Percentiles rank a stretch among this genome's conserved stretches.
phyloP scores from a whole-genome alignment of 2,888 invertebrate species.

The Noctua janthe region DNA sequence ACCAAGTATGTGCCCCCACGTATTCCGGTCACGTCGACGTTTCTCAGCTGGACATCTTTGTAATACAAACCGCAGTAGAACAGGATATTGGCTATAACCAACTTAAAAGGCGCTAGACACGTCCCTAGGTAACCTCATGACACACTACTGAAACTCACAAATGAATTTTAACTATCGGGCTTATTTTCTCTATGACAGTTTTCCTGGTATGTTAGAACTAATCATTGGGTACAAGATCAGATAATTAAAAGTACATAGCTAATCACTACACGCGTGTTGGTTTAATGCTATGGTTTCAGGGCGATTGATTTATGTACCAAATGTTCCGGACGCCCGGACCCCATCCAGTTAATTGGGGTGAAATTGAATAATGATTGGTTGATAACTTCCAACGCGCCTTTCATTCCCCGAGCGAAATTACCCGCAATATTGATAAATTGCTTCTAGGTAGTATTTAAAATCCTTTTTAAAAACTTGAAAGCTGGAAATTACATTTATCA shows the following conservation, averaged over 20 bases:
- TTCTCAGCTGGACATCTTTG: conserved; percentile 81
- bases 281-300: conserved; percentile 66
- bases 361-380: conserved; percentile 79
- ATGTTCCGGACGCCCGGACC: conserved; percentile 64
- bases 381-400: conserved; percentile 72
- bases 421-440: conserved; percentile 67
- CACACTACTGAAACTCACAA: conserved; percentile 67
- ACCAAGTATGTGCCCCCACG: conserved; percentile 55
- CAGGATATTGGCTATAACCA: conserved; percentile 83
- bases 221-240: conserved; percentile 53
- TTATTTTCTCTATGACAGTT: conserved; percentile 7
- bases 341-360: conserved; percentile 75
- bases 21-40: conserved; percentile 78
- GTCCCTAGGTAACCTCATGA: conserved; percentile 80
- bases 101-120: conserved; percentile 78
- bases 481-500: conserved; percentile 40
- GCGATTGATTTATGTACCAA: conserved; percentile 72
- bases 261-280: conserved; percentile 65
- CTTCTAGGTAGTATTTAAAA: conserved; percentile 54
- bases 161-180: conserved; percentile 26
- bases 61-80: conserved; percentile 76
- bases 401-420: conserved; percentile 66
- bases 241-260: conserved; percentile 39
- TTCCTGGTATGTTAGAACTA: conserved; percentile 22
- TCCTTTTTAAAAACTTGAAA: conserved; percentile 21